These are phyloP conservation scores for Tineola bisselliella DNA, from an alignment of 2,888 invertebrate genomes.

Conservation along the genomic window DNA sequence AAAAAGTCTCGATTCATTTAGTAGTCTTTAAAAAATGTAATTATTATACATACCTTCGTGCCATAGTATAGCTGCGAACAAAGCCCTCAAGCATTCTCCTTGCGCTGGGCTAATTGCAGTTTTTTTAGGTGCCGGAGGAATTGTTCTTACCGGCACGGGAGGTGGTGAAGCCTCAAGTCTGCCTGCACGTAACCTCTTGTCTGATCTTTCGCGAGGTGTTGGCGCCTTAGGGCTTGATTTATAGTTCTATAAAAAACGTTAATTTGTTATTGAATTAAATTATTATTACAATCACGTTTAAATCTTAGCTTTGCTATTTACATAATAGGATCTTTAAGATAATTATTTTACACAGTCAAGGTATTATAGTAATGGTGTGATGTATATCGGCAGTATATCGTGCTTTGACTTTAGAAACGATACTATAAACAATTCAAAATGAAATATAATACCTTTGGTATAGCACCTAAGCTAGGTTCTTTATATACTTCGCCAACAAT, in stretches of 20 bases:
- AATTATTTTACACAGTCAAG: not conserved
- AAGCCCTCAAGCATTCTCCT: slow-evolving; percentile 91
- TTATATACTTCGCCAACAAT: slow-evolving; percentile 21
- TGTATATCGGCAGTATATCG: too few species aligned
- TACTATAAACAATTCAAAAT: too few species aligned
- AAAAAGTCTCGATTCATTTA: too few species aligned
- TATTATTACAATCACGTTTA: too few species aligned
- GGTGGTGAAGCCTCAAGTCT: slow-evolving; percentile 31
- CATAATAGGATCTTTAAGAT: too few species aligned
- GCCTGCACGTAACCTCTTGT: slow-evolving; percentile 44
- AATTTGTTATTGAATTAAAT: too few species aligned
- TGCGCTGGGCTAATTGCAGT: slow-evolving; percentile 91
- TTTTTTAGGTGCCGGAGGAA: slow-evolving; percentile 70
- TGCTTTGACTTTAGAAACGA: too few species aligned
- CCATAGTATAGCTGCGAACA: slow-evolving; percentile 97
- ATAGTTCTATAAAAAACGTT: too few species aligned
- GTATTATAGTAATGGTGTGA: not conserved
- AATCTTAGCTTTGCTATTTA: too few species aligned
- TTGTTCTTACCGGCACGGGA: slow-evolving; percentile 36
- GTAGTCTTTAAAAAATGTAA: not conserved
- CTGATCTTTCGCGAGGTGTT: not conserved
- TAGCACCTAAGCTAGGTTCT: not conserved
- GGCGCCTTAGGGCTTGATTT: too few species aligned
- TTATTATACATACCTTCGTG: slow-evolving; percentile 82
- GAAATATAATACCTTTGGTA: not conserved